Percentiles rank a stretch among this genome's conserved stretches.
Evolutionary conservation across 2,113 vertebrate genomes (phyloP).

Genomic region (Piaya cayana): DNA sequence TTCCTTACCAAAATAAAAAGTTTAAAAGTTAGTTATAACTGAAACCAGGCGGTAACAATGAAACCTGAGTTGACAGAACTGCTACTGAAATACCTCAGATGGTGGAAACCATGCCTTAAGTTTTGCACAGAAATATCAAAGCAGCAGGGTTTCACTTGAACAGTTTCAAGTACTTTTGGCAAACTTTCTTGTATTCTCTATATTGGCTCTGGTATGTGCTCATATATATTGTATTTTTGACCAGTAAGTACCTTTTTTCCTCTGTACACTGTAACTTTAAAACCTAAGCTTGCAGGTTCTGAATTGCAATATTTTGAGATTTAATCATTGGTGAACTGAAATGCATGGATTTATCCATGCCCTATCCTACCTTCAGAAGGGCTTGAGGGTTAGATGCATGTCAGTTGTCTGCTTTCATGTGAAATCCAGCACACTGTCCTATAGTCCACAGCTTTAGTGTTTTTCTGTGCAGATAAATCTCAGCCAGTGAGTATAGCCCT

Average conservation of each 20-base stretch:
- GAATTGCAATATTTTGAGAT: background rate
- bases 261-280: background rate
- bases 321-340: background rate
- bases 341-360: background rate
- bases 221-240: background rate
- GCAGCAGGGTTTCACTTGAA: background rate
- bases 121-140: conserved; percentile 1
- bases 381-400: background rate
- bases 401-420: background rate
- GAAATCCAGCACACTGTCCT: background rate
- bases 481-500: background rate
- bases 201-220: background rate
- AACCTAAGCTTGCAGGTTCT: background rate
- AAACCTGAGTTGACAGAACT: background rate
- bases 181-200: background rate
- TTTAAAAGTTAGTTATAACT: background rate
- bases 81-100: conserved; percentile 18
- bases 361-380: background rate
- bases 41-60: background rate
- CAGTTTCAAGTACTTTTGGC: background rate
- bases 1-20: background rate
- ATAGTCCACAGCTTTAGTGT: background rate
- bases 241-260: background rate
- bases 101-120: background rate
- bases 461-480: background rate